phyloP scores from a whole-genome alignment of 2,113 vertebrate species.

The Urocynchramus pylzowi region DNA sequence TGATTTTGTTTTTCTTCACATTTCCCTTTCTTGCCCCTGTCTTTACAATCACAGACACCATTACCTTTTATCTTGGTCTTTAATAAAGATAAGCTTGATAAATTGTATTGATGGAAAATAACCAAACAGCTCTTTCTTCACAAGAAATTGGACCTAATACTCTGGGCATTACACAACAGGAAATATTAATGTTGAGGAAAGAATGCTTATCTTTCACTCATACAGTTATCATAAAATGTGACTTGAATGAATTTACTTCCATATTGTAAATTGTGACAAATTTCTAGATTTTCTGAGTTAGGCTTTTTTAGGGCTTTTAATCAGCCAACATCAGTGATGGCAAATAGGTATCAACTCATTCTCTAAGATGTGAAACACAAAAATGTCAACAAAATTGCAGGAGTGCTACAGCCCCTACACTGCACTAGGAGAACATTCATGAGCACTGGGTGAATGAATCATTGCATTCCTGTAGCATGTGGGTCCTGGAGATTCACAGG shows the following conservation, averaged over 20 bases:
- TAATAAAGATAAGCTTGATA: not conserved
- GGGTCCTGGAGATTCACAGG: fast-evolving
- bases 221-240: not conserved
- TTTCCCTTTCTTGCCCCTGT: not conserved
- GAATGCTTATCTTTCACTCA: not conserved
- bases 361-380: not conserved
- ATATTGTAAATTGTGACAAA: not conserved
- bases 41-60: not conserved
- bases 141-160: not conserved
- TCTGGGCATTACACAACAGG: not conserved
- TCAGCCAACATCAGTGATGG: not conserved
- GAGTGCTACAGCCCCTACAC: fast-evolving
- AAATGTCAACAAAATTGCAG: not conserved
- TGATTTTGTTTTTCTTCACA: not conserved
- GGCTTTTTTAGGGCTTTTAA: not conserved
- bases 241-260: not conserved
- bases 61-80: not conserved
- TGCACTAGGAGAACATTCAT: fast-evolving
- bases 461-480: not conserved
- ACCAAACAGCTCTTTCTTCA: not conserved
- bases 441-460: not conserved
- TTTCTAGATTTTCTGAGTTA: not conserved
- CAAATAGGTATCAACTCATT: not conserved
- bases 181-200: not conserved
- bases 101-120: not conserved